Base-by-base conservation (phyloP, 2,113 vertebrate genomes). In the Suricata suricatta region DNA sequence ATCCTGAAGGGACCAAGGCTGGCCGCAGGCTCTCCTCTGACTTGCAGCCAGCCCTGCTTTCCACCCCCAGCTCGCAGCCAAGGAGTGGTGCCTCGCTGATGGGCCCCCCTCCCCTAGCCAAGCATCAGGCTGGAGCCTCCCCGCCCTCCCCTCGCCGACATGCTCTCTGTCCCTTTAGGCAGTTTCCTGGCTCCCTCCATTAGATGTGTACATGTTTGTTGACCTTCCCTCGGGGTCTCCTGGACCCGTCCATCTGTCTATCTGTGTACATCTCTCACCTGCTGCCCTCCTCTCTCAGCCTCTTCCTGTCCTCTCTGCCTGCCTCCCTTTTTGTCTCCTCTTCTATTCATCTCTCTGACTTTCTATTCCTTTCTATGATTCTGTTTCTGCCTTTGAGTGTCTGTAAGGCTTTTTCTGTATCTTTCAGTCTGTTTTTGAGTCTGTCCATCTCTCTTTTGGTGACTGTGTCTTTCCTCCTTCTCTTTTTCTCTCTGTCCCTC, bases 121-220 rank as follows among this genome's bases (percentile, higher is more conserved):
- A 38, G 72, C 19, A 5, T 21, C 68, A 7, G 54, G 21, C 35
- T 19, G 2, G 23, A 19, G 31, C 29, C 87, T 41, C 21, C 71
- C 84, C 4, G 5, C 44, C 44, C 44, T 9, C 29, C 52, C 16
- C 71, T 79, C 3, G 5, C 57, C 10, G 33, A 68, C 3, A 0
- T 64, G 29, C 13, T 35, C 81, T 7, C 74, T 35, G 12, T 38
- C 50, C 80, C 47, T 35, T 21, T 8, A 54, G 44, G 86, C 3
- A n/a, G 3, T 9, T 77, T 44, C 57, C 35, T n/a, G 54, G 50
- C 69, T 31, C 64, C 77, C 86, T 92, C 44, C 13, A 1, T 11
- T 13, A 21, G 57, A 21, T 3, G 0, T 33, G 11, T 6, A 3
- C 11, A 10, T 7, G 16, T 17, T 44, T 25, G 13, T 27, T 0